These are phyloP conservation scores for Halcyon chelicuti DNA, from an alignment of 2,797 vertebrate species.

Conservation along the genomic window DNA sequence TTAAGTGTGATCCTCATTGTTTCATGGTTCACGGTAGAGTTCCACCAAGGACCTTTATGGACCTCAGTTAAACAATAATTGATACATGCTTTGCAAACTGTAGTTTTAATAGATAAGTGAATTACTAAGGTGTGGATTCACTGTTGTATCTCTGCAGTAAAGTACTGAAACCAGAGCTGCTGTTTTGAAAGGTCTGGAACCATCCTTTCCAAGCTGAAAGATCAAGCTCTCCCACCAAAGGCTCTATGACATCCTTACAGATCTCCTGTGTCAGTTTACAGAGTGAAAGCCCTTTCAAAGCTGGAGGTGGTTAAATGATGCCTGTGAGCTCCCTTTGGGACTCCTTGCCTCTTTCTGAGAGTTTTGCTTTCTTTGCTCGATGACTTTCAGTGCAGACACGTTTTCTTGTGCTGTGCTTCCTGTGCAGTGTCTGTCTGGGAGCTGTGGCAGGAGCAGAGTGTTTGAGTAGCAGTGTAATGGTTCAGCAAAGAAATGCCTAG, in stretches of 20 bases:
- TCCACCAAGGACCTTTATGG: background rate
- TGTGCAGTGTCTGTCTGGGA: background rate
- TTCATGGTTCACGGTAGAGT: background rate
- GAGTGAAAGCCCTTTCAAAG: background rate
- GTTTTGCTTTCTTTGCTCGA: background rate
- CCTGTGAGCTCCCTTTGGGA: fast-evolving
- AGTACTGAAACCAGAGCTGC: background rate
- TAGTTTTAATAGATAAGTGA: background rate
- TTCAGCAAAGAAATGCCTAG: background rate
- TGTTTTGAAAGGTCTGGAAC: background rate
- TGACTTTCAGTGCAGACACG: fast-evolving
- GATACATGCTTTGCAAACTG: background rate
- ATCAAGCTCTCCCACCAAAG: fast-evolving
- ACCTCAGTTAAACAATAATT: background rate
- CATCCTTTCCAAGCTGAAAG: background rate
- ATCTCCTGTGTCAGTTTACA: background rate
- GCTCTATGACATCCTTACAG: fast-evolving
- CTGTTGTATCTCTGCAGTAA: background rate
- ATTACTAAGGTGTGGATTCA: background rate
- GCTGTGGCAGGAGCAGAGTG: fast-evolving
- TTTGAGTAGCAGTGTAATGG: fast-evolving
- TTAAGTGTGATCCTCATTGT: background rate
- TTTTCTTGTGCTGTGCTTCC: background rate
- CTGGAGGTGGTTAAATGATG: background rate
- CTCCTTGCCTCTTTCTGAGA: background rate